Evolutionary conservation across 1,140 invertebrate genomes (phyloP), one percentile per base, ranked within the genome.

Genomic region (Calliopsis andreniformis): DNA sequence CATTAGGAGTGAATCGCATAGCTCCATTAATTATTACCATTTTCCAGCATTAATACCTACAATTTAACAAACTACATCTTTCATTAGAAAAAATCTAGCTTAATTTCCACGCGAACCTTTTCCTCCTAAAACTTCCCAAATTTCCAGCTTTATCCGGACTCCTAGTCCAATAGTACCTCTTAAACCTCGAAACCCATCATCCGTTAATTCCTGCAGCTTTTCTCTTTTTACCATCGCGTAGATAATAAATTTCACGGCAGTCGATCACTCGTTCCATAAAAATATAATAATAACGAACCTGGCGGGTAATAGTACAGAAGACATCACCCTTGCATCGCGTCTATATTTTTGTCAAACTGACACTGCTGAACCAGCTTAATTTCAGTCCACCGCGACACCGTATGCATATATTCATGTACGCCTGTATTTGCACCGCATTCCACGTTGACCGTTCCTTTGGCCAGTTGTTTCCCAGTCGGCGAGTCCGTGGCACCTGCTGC

Each of bases 281-380:
- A 76, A 59, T 47, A 63, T 18, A 58, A 73, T 66, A 47, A 73
- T 62, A 30, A 47, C 20, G n/a, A 51, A 16, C 12, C 18, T 20
- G 8, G 4, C 16, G 12, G 14, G 43, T 51, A 49, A 66, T 47
- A 55, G 59, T 55, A 30, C n/a, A 18, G 28, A 0, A 42, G 18
- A 45, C 32, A 35, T 56, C 35, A 14, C 28, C 49, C 25, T 25
- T 28, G 0, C 18, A n/a, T 28, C 4, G 12, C 35, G 18, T 62
- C 49, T 49, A 76, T 59, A 77, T 80, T 79, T 79, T 77, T 66
- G 66, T 77, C 66, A 45, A 71, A 67, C 59, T 71, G 66, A 70
- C 73, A 71, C 47, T n/a, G 61, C 45, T 51, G 51, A 80, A 80
- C 45, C 59, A 66, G 67, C 45, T 82, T 82, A 81, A 82, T 82